These are phyloP conservation scores for Brenthis daphne DNA, from an alignment of 2,888 invertebrate genomes.

Conservation along the genomic window DNA sequence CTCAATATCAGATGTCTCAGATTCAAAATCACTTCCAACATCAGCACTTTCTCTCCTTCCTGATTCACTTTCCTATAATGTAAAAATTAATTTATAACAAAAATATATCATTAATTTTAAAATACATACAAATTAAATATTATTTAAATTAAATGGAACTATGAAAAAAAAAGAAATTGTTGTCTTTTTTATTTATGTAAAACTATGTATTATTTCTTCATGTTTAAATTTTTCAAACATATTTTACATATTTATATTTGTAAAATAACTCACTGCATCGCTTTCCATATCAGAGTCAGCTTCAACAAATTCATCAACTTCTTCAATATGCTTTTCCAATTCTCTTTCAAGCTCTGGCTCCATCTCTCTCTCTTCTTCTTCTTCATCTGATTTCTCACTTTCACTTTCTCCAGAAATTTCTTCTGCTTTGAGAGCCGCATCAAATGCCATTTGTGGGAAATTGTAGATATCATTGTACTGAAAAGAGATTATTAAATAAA, in stretches of 20 bases:
- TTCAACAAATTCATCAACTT: slow-evolving; percentile 86
- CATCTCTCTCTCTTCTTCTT: slow-evolving; percentile 79
- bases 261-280: slow-evolving; percentile 60
- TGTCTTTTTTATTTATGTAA: neutral
- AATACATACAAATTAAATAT: too few relatives aligned
- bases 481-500: slow-evolving; percentile 50
- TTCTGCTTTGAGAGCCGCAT: slow-evolving; percentile 94
- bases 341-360: slow-evolving; percentile 86
- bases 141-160: too few relatives aligned
- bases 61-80: slow-evolving; percentile 85
- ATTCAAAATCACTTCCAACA: slow-evolving; percentile 87
- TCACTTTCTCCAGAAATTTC: slow-evolving; percentile 89
- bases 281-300: slow-evolving; percentile 85
- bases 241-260: neutral
- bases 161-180: too few relatives aligned
- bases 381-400: slow-evolving; percentile 84
- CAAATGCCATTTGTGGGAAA: slow-evolving; percentile 97
- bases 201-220: neutral
- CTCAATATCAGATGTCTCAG: slow-evolving; percentile 80
- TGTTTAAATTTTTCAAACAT: neutral
- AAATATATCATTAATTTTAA: neutral
- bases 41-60: slow-evolving; percentile 84
- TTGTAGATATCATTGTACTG: slow-evolving; percentile 99
- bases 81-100: neutral
- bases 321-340: slow-evolving; percentile 83